Base-by-base conservation (phyloP, 2,888 invertebrate genomes). In the Acanthacorydalis orientalis region DNA sequence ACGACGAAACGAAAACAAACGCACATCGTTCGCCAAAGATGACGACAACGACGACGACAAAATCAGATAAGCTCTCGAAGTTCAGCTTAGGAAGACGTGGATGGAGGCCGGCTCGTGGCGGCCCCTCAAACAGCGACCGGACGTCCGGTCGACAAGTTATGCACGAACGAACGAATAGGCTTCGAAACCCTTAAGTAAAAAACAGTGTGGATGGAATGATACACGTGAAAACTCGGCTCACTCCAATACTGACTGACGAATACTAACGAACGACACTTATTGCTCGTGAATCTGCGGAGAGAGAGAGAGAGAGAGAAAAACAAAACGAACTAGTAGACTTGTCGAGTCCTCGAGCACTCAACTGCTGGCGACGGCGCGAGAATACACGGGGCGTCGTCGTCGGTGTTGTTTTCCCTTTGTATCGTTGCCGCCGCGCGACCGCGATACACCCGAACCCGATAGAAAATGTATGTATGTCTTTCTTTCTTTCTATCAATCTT, bases 181-280 rank as follows among this genome's bases (percentile, higher is more conserved):
- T 46, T 41, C 40, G 37, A 9, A 15, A 35, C 31, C 35, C 23
- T 43, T 43, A 31, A 31, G 32, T 31, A 32, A 31, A 43, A 42
- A 31, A 43, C 31, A 43, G 32, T n/a, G 31, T 37, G 45, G 45
- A 45, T 45, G 45, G 45, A 45, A 45, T 45, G 45, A 45, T 37
- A 38, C 14, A 38, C 38, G 15, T 9, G n/a, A 16, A 41, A 31
- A 35, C 15, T 32, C n/a, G 61, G 57, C 57, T 64, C 64, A 64
- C 64, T 63, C 63, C 64, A 67, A 68, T 68, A 68, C 67, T 68
- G 67, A 67, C 65, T 64, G 62, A 64, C 59, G 61, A 65, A 23
- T 23, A 23, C 23, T 23, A 23, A 67, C 53, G 53, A 23, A 67
- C 53, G 53, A 55, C 67, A 67, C 65, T 68, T 68, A 68, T 68